Percentiles rank a stretch among this genome's conserved stretches.
Conservation (phyloP, 2,888 invertebrate genomes). For the Trisateles emortualis region DNA sequence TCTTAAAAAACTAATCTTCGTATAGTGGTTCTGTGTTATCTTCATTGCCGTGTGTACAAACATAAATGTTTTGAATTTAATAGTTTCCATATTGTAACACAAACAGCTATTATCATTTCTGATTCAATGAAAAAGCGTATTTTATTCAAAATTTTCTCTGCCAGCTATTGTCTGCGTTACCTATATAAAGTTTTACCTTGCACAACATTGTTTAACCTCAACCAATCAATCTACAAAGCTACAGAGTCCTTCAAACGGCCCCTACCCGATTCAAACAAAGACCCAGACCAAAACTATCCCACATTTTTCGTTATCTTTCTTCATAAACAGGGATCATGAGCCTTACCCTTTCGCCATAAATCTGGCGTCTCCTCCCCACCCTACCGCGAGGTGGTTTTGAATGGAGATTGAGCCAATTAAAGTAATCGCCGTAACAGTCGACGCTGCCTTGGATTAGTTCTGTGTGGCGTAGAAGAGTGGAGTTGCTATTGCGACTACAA, state of each 20-base stretch:
- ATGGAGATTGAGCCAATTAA: slow-evolving; percentile 90
- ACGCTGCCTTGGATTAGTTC: slow-evolving; percentile 90
- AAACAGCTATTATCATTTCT: too few species aligned
- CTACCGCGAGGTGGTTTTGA: slow-evolving; percentile 85
- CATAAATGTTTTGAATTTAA: too few species aligned
- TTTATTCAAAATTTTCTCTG: too few species aligned
- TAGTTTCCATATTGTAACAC: too few species aligned
- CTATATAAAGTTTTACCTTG: not conserved
- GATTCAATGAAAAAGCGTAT: too few species aligned
- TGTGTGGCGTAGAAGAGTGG: slow-evolving; percentile 61
- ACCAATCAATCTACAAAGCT: slow-evolving; percentile 7
- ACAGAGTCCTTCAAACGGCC: slow-evolving; percentile 2
- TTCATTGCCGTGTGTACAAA: too few species aligned
- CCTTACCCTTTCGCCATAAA: slow-evolving; percentile 85
- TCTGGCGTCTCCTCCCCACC: slow-evolving; percentile 65
- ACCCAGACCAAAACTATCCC: slow-evolving; percentile 49
- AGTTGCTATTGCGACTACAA: slow-evolving; percentile 45
- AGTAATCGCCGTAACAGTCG: slow-evolving; percentile 90
- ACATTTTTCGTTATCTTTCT: slow-evolving; percentile 81
- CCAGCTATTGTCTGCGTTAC: too few species aligned
- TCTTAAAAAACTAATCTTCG: too few species aligned
- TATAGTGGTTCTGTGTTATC: too few species aligned
- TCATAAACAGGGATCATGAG: slow-evolving; percentile 86
- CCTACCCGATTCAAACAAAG: slow-evolving; percentile 14
- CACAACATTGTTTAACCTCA: not conserved